Evolutionary conservation across 2,888 invertebrate genomes (phyloP).

Genomic region (Amiota minor): DNA sequence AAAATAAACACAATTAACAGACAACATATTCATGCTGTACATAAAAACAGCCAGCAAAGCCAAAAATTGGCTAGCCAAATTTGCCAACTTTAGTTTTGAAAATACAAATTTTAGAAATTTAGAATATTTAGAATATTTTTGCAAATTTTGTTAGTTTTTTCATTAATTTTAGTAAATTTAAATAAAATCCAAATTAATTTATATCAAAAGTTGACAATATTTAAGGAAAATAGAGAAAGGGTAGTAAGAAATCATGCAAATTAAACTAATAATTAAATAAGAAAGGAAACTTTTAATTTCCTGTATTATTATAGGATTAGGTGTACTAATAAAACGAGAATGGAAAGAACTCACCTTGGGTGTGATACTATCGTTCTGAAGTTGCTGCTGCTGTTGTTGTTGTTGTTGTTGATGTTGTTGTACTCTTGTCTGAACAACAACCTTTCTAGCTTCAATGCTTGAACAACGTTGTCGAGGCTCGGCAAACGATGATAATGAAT

Average conservation of each 20-base stretch:
- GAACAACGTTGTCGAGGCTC: slow-evolving; percentile 50
- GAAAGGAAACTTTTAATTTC: slow-evolving; percentile 31
- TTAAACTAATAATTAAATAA: slow-evolving; percentile 8
- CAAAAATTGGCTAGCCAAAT: background rate
- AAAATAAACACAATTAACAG: too few species aligned
- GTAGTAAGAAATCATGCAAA: slow-evolving; percentile 53
- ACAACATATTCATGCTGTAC: too few species aligned
- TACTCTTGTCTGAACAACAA: slow-evolving; percentile 31
- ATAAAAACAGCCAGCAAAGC: too few species aligned
- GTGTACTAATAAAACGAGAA: background rate
- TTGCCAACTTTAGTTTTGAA: slow-evolving; percentile 6
- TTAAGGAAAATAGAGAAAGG: slow-evolving; percentile 14
- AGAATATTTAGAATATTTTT: background rate
- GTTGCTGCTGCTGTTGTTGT: slow-evolving; percentile 33
- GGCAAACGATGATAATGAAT: slow-evolving; percentile 52
- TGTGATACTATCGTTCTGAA: slow-evolving; percentile 62
- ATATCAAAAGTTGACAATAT: slow-evolving; percentile 59
- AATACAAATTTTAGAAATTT: background rate
- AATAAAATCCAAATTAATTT: background rate
- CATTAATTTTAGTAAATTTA: background rate
- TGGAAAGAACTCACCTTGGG: slow-evolving; percentile 58
- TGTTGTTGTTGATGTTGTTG: slow-evolving; percentile 33
- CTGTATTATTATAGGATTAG: slow-evolving; percentile 33
- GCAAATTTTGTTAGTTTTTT: slow-evolving; percentile 27
- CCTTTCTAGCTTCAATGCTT: slow-evolving; percentile 50